Evolutionary conservation across 2,113 vertebrate species (phyloP).

Genomic region (Pachyramphus minor): DNA sequence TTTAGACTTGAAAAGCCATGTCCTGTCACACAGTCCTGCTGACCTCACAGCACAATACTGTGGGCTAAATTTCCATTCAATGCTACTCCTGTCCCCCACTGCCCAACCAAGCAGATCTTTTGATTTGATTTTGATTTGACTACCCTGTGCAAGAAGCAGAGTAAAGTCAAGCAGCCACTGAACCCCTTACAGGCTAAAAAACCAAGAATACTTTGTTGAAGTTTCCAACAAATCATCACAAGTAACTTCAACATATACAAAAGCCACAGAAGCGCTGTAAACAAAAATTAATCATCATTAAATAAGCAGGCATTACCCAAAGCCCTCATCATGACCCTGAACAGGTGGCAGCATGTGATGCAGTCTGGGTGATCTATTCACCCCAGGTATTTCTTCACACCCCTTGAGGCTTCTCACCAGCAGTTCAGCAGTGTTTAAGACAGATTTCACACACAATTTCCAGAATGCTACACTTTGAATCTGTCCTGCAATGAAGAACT

Average conservation of each 20-base stretch:
- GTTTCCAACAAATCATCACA: not conserved
- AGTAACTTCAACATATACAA: not conserved
- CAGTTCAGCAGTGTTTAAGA: not conserved
- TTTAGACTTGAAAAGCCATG: not conserved
- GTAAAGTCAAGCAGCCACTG: not conserved
- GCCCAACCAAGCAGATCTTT: not conserved
- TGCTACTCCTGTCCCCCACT: not conserved
- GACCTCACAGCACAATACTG: not conserved
- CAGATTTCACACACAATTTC: constrained; percentile 24
- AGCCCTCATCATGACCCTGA: not conserved
- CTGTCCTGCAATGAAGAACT: constrained; percentile 59
- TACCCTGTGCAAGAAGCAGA: not conserved
- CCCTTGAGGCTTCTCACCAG: not conserved
- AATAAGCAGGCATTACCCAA: not conserved
- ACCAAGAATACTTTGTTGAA: fast-evolving
- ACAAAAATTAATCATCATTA: not conserved
- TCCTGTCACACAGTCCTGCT: not conserved
- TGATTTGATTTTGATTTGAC: not conserved
- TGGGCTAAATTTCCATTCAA: not conserved
- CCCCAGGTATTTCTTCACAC: not conserved
- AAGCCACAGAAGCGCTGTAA: fast-evolving
- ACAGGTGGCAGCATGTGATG: not conserved
- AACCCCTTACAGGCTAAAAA: not conserved
- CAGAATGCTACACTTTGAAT: constrained; percentile 32
- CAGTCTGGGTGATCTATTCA: not conserved